Conservation (phyloP, 2,888 invertebrate species). For the Bursaphelenchus okinawaensis region DNA sequence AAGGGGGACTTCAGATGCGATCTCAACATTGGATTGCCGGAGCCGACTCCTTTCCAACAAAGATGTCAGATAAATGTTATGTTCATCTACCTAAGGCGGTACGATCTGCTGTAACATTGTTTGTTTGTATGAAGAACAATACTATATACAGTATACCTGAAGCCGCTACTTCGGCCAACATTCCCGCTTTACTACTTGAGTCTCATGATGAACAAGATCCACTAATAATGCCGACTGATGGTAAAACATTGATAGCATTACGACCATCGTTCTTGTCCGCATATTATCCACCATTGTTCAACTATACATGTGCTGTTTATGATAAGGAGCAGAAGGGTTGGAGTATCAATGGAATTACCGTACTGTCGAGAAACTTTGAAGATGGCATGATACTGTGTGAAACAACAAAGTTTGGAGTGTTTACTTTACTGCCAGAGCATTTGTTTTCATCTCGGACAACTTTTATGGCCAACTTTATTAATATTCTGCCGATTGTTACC, state of each 20-base stretch:
- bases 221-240: conserved; percentile 26
- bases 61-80: conserved; percentile 28
- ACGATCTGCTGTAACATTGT: conserved; percentile 14
- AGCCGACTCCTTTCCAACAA: conserved; percentile 24
- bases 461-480: conserved; percentile 29
- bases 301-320: conserved; percentile 52
- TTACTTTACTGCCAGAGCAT: conserved; percentile 47
- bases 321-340: conserved; percentile 46
- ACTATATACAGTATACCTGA: conserved; percentile 22
- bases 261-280: conserved; percentile 26
- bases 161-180: conserved; percentile 14
- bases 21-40: conserved; percentile 18
- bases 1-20: conserved; percentile 41
- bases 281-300: conserved; percentile 21
- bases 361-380: conserved; percentile 36
- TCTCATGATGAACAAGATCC: conserved; percentile 27
- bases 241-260: conserved; percentile 33
- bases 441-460: conserved; percentile 33
- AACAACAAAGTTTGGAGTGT: conserved; percentile 43
- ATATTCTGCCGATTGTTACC: conserved; percentile 41
- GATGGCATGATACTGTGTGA: conserved; percentile 50
- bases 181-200: conserved; percentile 24
- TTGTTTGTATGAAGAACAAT: conserved; percentile 24
- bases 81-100: conserved; percentile 29
- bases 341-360: conserved; percentile 47